Percentiles rank a stretch among this genome's conserved stretches.
These are phyloP conservation scores for Harpagifer antarcticus DNA, from an alignment of 2,797 vertebrate genomes.

Conservation along the genomic window DNA sequence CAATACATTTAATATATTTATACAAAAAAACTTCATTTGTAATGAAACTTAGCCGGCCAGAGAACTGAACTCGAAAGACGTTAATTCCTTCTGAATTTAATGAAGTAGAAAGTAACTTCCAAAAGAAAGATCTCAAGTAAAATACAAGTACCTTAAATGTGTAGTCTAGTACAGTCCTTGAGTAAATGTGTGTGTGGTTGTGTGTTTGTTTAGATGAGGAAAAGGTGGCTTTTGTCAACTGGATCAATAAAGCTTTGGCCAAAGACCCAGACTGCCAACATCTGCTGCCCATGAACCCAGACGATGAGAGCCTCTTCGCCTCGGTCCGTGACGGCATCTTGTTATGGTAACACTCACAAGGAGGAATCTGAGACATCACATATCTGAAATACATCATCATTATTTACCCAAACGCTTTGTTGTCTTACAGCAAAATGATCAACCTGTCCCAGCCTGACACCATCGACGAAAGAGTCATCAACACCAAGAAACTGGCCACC, in stretches of 20 bases:
- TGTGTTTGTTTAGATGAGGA: constrained; percentile 90
- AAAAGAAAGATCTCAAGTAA: too few relatives aligned
- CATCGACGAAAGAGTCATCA: constrained; percentile 97
- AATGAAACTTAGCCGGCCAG: too few relatives aligned
- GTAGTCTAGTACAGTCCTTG: neutral
- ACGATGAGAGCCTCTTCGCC: constrained; percentile 90
- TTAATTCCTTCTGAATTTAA: too few relatives aligned
- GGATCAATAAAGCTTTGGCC: constrained; percentile 96
- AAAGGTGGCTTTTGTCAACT: constrained; percentile 97
- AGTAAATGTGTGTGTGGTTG: constrained; percentile 13
- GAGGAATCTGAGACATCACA: neutral
- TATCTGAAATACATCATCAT: neutral
- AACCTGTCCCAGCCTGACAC: constrained; percentile 96
- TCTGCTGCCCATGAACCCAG: constrained; percentile 93
- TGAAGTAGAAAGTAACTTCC: too few relatives aligned
- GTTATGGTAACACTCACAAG: constrained; percentile 87
- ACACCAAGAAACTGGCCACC: constrained; percentile 93
- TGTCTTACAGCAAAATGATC: constrained; percentile 94
- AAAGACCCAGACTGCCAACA: constrained; percentile 93
- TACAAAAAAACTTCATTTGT: too few relatives aligned
- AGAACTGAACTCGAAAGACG: too few relatives aligned
- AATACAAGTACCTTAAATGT: too few relatives aligned
- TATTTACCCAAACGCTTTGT: neutral
- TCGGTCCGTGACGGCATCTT: constrained; percentile 95
- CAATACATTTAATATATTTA: too few relatives aligned